A percentile compares a stretch with the other conserved stretches of the same genome.
Conservation (phyloP, 2,797 vertebrate genomes). For the Rhinoraja longicauda region DNA sequence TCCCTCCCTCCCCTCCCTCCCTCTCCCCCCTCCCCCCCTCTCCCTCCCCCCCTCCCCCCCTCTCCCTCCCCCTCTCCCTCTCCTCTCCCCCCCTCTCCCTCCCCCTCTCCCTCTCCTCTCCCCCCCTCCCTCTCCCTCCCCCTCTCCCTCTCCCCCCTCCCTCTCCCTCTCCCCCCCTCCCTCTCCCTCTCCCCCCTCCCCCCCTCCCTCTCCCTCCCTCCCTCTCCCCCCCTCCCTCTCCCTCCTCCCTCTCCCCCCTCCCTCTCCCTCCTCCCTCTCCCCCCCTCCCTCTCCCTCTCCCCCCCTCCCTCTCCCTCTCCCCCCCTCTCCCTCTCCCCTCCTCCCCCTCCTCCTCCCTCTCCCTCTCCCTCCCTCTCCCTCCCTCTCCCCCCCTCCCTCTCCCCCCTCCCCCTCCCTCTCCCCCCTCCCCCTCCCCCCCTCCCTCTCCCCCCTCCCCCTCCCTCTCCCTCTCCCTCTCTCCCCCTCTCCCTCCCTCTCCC, state of each 20-base stretch:
- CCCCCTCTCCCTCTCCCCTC: too few species aligned
- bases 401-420: neutral
- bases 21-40: neutral
- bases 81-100: neutral
- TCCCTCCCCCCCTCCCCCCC: neutral
- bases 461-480: neutral
- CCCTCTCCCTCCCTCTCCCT: neutral
- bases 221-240: neutral
- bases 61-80: neutral
- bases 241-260: neutral
- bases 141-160: neutral
- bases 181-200: neutral
- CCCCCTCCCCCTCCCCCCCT: neutral
- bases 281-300: neutral
- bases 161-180: neutral
- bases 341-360: neutral
- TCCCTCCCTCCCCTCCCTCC: neutral
- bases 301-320: too few species aligned
- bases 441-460: neutral
- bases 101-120: neutral
- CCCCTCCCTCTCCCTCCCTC: neutral
- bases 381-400: neutral
- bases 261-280: neutral
- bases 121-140: neutral
- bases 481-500: neutral